A percentile compares a stretch with the other conserved stretches of the same genome.
phyloP scores from a whole-genome alignment of 2,113 vertebrate genomes.

The Macaca nemestrina region DNA sequence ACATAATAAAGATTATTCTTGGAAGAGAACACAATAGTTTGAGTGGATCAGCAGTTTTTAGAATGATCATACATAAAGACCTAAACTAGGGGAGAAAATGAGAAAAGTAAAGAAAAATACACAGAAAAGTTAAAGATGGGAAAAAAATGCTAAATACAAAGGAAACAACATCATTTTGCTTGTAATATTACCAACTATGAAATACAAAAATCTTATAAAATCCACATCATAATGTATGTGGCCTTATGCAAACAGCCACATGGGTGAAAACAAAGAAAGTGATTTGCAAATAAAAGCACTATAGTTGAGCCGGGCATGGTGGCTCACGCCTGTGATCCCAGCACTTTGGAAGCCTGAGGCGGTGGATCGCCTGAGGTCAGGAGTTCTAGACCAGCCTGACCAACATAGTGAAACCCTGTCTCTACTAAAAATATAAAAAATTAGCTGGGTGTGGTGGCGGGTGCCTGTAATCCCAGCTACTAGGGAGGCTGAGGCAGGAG shows the following conservation, averaged over 20 bases:
- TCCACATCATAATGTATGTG: background rate
- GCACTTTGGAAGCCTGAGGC: too few relatives aligned
- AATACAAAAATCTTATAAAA: constrained; percentile 17
- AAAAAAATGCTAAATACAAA: background rate
- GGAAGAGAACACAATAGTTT: constrained; percentile 57
- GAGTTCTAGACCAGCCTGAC: too few relatives aligned
- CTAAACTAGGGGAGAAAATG: background rate
- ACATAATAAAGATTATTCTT: constrained; percentile 62
- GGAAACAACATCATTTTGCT: background rate
- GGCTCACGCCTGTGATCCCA: too few relatives aligned
- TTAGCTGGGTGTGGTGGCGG: too few relatives aligned
- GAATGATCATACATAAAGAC: constrained; percentile 27
- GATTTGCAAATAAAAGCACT: constrained; percentile 16
- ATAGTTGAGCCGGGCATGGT: too few relatives aligned
- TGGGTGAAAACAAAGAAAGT: background rate
- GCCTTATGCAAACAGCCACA: background rate
- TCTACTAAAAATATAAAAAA: too few relatives aligned
- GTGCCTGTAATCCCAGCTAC: too few relatives aligned
- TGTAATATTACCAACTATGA: background rate
- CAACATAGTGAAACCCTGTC: too few relatives aligned
- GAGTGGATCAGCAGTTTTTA: constrained; percentile 66
- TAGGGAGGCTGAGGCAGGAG: too few relatives aligned
- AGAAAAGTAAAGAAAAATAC: constrained; percentile 40
- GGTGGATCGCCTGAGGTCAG: too few relatives aligned
- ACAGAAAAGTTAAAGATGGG: background rate